Evolutionary conservation across 1,140 invertebrate species (phyloP).

Genomic region (Sesamia nonagrioides): DNA sequence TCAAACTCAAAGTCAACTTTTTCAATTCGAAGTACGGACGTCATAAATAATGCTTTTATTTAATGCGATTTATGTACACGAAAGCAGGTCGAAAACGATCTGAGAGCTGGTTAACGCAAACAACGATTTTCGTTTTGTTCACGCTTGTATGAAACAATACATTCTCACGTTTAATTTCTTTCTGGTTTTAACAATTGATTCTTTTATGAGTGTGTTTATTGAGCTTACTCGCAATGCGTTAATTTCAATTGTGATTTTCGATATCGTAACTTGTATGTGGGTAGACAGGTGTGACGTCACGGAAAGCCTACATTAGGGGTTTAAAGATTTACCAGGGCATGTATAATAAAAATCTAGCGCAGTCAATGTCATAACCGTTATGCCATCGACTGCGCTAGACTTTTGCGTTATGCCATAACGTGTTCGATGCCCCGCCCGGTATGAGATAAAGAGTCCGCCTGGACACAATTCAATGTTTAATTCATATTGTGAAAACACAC

Average conservation of each 20-base stretch:
- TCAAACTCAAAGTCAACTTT: conserved; percentile 64
- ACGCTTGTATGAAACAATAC: conserved; percentile 85
- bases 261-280: conserved; percentile 34
- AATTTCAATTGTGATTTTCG: conserved; percentile 78
- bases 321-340: conserved; percentile 52
- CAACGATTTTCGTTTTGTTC: conserved; percentile 80
- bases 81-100: conserved; percentile 84
- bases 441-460: conserved; percentile 57
- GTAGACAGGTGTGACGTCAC: conserved; percentile 31
- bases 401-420: no score
- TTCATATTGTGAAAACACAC: conserved; percentile 69
- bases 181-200: conserved; percentile 82
- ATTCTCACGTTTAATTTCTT: conserved; percentile 87
- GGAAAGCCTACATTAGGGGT: background rate
- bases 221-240: conserved; percentile 77
- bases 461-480: conserved; percentile 65
- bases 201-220: conserved; percentile 87
- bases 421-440: conserved; percentile 60
- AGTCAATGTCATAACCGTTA: conserved; percentile 56
- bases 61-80: conserved; percentile 79
- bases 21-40: conserved; percentile 66
- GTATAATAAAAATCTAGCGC: conserved; percentile 59
- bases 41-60: conserved; percentile 79
- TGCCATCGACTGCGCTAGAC: no score
- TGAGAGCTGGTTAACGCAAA: conserved; percentile 81